These are phyloP conservation scores for Eulemur albifrons DNA, from an alignment of 2,797 vertebrate genomes.

Conservation along the genomic window DNA sequence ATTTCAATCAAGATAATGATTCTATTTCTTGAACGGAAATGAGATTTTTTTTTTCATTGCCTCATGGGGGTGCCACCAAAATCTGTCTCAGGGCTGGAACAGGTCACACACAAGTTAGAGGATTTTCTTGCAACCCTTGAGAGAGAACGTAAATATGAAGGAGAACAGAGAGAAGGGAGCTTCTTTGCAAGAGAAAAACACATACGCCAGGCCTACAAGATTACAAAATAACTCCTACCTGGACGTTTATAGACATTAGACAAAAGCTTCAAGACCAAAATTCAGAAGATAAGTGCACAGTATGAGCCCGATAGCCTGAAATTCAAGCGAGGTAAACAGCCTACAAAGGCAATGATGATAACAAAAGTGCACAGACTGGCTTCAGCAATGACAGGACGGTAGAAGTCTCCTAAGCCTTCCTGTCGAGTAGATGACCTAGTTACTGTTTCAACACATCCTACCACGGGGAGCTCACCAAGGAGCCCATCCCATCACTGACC, in stretches of 20 bases:
- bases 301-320: neutral
- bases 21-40: conserved; percentile 76
- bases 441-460: neutral
- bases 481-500: neutral
- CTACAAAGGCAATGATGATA: neutral
- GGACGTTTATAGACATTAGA: conserved; percentile 57
- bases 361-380: neutral
- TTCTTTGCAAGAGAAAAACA: conserved; percentile 23
- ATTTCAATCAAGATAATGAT: conserved; percentile 78
- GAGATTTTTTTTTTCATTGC: conserved; percentile 64
- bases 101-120: conserved; percentile 60
- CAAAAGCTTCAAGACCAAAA: conserved; percentile 12
- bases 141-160: conserved; percentile 14
- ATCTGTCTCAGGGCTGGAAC: conserved; percentile 8
- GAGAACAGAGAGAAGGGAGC: neutral
- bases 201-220: neutral
- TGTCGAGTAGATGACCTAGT: neutral
- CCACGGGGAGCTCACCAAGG: neutral
- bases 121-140: conserved; percentile 4
- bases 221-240: conserved; percentile 7
- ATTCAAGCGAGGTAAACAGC: neutral
- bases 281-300: neutral
- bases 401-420: neutral
- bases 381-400: neutral
- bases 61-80: conserved; percentile 41